phyloP scores from a whole-genome alignment of 2,888 invertebrate species.

The Ectemnius continuus region DNA sequence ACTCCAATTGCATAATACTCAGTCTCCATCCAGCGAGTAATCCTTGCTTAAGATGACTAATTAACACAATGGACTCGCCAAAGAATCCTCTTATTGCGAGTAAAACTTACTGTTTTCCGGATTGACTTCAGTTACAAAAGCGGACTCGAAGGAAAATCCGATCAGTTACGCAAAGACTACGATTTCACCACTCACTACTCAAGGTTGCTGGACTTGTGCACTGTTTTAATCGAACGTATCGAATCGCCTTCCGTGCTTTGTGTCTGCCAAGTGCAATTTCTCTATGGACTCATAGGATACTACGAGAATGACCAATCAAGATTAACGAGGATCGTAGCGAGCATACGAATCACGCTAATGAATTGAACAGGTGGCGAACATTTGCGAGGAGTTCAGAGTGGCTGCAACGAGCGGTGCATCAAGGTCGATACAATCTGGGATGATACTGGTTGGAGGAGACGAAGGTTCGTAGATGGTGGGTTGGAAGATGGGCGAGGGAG shows the following conservation, averaged over 20 bases:
- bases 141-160: neutral
- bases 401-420: neutral
- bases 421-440: neutral
- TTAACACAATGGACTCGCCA: constrained; percentile 67
- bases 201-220: constrained; percentile 27
- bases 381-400: neutral
- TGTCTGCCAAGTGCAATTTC: neutral
- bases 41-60: constrained; percentile 46
- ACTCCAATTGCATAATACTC: constrained; percentile 40
- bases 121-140: neutral
- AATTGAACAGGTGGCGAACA: constrained; percentile 13
- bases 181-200: constrained; percentile 51
- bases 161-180: constrained; percentile 24
- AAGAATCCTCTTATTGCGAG: constrained; percentile 55
- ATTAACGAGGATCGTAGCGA: neutral
- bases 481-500: constrained; percentile 1
- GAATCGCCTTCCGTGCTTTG: constrained; percentile 19
- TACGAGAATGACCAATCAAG: neutral
- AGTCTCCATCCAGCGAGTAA: constrained; percentile 11
- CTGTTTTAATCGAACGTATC: constrained; percentile 20
- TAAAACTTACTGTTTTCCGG: constrained; percentile 25
- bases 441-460: neutral
- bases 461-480: neutral
- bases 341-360: neutral
- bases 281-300: neutral